Conservation (phyloP, 2,888 invertebrate species). For the Lobophora halterata region DNA sequence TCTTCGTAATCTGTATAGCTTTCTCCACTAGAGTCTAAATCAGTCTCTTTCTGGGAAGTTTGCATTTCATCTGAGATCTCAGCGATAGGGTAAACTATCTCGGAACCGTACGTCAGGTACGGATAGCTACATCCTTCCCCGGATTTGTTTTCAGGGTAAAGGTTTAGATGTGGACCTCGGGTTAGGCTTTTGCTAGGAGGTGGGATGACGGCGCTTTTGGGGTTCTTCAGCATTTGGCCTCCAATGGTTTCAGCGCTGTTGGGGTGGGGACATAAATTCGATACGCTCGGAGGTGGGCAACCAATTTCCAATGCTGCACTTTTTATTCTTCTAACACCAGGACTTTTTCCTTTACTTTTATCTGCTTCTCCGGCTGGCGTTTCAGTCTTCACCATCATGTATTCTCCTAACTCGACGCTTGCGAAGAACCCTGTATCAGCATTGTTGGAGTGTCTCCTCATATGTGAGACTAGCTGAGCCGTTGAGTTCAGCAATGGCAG, state of each 20-base stretch:
- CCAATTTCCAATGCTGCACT: slow-evolving; percentile 87
- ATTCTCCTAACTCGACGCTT: slow-evolving; percentile 75
- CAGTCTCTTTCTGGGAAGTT: slow-evolving; percentile 83
- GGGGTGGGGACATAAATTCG: slow-evolving; percentile 88
- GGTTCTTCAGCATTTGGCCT: slow-evolving; percentile 84
- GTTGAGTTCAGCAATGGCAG: slow-evolving; percentile 76
- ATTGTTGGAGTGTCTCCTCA: slow-evolving; percentile 82
- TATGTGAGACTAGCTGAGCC: slow-evolving; percentile 73
- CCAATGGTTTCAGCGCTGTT: slow-evolving; percentile 90
- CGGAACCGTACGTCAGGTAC: slow-evolving; percentile 84
- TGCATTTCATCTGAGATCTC: slow-evolving; percentile 91
- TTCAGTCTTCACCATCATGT: slow-evolving; percentile 77
- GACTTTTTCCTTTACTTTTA: slow-evolving; percentile 78
- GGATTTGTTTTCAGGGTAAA: slow-evolving; percentile 83
- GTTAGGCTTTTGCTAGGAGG: slow-evolving; percentile 86
- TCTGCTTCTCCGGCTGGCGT: slow-evolving; percentile 69
- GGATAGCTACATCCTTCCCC: slow-evolving; percentile 90
- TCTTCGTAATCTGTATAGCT: slow-evolving; percentile 84
- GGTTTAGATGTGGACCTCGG: slow-evolving; percentile 85
- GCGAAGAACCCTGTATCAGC: slow-evolving; percentile 82
- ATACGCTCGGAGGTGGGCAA: slow-evolving; percentile 84
- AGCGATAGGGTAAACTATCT: slow-evolving; percentile 91
- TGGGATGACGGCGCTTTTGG: slow-evolving; percentile 82
- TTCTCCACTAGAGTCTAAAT: slow-evolving; percentile 80
- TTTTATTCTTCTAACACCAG: slow-evolving; percentile 84